Conservation (phyloP, 2,888 invertebrate genomes). For the Heliconius charithonia region DNA sequence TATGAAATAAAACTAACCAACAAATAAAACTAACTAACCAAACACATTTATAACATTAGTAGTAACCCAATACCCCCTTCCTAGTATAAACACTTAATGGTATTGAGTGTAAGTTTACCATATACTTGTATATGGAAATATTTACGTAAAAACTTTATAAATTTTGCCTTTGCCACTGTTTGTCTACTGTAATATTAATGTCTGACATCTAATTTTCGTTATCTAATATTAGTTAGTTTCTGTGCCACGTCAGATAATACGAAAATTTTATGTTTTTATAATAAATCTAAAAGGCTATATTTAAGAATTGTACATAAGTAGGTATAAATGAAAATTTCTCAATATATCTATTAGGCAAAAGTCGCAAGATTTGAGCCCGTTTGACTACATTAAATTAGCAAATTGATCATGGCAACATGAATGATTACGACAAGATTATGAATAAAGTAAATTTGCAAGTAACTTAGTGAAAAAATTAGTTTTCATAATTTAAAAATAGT, state of each 20-base stretch:
- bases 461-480: too few species aligned
- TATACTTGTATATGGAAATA: not conserved
- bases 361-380: not conserved
- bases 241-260: not conserved
- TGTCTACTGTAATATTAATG: too few species aligned
- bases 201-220: too few species aligned
- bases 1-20: conserved; percentile 29
- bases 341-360: not conserved
- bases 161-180: too few species aligned
- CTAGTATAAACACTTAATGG: not conserved
- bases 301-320: not conserved
- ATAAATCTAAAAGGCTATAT: not conserved
- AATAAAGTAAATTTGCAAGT: too few species aligned
- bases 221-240: too few species aligned
- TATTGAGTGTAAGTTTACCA: not conserved
- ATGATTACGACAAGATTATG: not conserved
- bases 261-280: too few species aligned
- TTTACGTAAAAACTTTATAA: too few species aligned
- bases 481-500: too few species aligned
- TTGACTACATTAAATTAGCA: not conserved
- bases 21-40: conserved; percentile 30
- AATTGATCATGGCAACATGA: not conserved
- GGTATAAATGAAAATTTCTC: not conserved
- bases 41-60: conserved; percentile 14
- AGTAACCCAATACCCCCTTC: not conserved